Percentiles rank a stretch among this genome's conserved stretches.
phyloP scores from a whole-genome alignment of 2,797 vertebrate species.

The Notoglanidium macrostoma region DNA sequence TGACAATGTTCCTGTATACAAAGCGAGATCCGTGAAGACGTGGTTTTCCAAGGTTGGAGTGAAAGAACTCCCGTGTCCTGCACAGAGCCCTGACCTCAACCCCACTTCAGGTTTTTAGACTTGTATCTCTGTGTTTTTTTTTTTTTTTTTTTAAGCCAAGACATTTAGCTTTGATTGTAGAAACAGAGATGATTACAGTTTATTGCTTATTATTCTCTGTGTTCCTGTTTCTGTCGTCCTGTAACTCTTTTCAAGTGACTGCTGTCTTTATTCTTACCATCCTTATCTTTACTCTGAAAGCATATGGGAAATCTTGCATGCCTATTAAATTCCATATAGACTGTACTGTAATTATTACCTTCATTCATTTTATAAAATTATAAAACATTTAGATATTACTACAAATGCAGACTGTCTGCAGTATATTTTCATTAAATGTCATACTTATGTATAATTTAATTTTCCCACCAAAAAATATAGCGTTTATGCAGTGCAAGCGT shows the following conservation, averaged over 20 bases:
- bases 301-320: neutral
- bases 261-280: neutral
- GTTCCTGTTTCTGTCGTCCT: neutral
- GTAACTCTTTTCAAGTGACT: neutral
- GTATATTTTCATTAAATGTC: neutral
- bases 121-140: too few species aligned
- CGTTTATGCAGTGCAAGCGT: neutral
- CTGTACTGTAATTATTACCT: neutral
- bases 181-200: neutral
- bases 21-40: neutral
- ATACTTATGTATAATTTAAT: neutral
- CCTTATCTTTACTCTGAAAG: neutral
- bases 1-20: neutral
- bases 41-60: neutral
- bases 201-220: neutral
- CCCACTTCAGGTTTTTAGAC: neutral
- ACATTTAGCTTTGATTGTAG: neutral
- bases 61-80: neutral
- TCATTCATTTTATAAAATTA: neutral
- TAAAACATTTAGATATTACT: neutral
- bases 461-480: neutral
- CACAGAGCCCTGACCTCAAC: neutral
- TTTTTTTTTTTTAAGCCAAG: neutral
- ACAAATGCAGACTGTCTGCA: neutral
- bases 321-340: neutral